Conservation (phyloP, 2,888 invertebrate species). For the Cheilosia soror region DNA sequence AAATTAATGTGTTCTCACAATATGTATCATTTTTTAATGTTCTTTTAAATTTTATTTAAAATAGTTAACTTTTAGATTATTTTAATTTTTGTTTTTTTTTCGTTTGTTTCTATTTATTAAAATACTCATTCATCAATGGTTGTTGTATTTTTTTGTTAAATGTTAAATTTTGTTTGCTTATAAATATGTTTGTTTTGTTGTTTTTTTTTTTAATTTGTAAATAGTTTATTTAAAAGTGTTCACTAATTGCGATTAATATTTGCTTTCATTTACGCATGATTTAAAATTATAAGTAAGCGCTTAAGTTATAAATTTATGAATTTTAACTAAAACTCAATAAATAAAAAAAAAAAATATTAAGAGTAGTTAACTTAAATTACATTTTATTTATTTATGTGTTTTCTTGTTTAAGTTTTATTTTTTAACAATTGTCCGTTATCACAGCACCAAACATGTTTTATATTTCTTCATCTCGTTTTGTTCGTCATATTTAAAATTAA, state of each 20-base stretch:
- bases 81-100: constrained; percentile 40
- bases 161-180: constrained; percentile 65
- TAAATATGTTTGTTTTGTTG: constrained; percentile 66
- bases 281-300: constrained; percentile 60
- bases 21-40: constrained; percentile 21
- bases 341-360: constrained; percentile 29
- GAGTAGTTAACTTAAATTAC: constrained; percentile 46
- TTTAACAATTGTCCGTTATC: constrained; percentile 78
- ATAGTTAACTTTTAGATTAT: constrained; percentile 75
- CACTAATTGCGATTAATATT: constrained; percentile 74
- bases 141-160: constrained; percentile 54
- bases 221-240: constrained; percentile 77
- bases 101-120: constrained; percentile 50
- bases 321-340: not conserved
- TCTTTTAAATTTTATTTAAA: constrained; percentile 61
- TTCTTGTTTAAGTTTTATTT: constrained; percentile 62
- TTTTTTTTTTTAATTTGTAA: constrained; percentile 75
- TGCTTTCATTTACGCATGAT: constrained; percentile 63
- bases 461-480: constrained; percentile 59
- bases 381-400: constrained; percentile 43
- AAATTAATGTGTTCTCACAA: constrained; percentile 40
- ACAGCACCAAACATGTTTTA: constrained; percentile 78
- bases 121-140: constrained; percentile 68
- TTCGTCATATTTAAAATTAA: constrained; percentile 65
- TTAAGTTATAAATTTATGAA: constrained; percentile 46